Evolutionary conservation across 2,888 invertebrate species (phyloP).

Genomic region (Tiliacea citrago): DNA sequence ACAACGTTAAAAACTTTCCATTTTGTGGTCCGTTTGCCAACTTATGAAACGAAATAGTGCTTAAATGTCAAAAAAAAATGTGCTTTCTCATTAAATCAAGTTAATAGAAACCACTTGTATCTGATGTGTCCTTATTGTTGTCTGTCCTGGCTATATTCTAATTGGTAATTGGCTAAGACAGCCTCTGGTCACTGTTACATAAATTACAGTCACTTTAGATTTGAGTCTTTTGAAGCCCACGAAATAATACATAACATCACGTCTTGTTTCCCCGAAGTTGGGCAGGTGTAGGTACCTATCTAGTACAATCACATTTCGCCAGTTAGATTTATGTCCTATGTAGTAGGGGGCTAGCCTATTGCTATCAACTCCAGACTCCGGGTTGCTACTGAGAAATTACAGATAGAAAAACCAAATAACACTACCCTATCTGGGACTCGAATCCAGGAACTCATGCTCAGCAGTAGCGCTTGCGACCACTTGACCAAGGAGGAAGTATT

Average conservation of each 20-base stretch:
- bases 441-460: not conserved
- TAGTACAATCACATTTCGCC: not conserved
- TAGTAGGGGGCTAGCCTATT: not conserved
- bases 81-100: conserved; percentile 11
- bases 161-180: conserved; percentile 14
- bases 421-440: too few species aligned
- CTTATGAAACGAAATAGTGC: not conserved
- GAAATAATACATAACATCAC: not conserved
- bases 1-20: not conserved
- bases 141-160: not conserved
- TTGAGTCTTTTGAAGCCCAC: not conserved
- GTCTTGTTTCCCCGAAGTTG: not conserved
- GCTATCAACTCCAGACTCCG: not conserved
- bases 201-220: conserved; percentile 14
- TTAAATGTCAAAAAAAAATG: not conserved
- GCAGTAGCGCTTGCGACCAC: not conserved
- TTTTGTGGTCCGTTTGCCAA: not conserved
- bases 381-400: too few species aligned
- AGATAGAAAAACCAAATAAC: not conserved
- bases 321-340: not conserved
- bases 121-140: not conserved
- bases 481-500: not conserved
- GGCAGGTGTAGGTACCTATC: not conserved
- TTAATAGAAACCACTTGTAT: conserved; percentile 12
- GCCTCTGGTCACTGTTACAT: conserved; percentile 20